phyloP scores from a whole-genome alignment of 2,888 invertebrate species.

The Heliconius sara region DNA sequence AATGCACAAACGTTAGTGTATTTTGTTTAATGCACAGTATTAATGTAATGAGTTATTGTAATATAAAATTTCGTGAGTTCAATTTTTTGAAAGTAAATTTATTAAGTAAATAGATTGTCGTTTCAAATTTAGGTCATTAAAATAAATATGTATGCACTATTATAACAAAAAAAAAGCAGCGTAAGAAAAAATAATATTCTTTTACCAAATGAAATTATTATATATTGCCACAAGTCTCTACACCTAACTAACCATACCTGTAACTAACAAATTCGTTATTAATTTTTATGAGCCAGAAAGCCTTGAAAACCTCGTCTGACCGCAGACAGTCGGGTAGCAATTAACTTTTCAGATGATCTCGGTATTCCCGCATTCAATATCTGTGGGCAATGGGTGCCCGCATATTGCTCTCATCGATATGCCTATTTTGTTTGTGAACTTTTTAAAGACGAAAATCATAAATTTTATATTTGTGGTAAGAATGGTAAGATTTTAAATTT shows the following conservation, averaged over 20 bases:
- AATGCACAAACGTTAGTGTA: conserved; percentile 20
- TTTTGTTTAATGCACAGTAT: conserved; percentile 18
- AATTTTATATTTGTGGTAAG: neutral
- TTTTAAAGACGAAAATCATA: neutral
- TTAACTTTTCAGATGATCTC: conserved; percentile 43
- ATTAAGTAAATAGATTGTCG: no score
- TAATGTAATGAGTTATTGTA: neutral
- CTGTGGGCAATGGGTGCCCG: conserved; percentile 20
- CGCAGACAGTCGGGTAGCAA: conserved; percentile 44
- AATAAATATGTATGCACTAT: neutral
- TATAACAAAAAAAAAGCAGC: neutral
- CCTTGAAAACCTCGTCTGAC: conserved; percentile 32
- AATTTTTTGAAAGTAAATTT: neutral
- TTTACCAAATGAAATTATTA: neutral
- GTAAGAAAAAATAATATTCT: neutral
- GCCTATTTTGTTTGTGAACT: neutral
- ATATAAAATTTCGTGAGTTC: neutral
- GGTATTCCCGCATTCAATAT: conserved; percentile 19
- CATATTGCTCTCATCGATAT: conserved; percentile 16
- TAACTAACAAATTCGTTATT: conserved; percentile 35
- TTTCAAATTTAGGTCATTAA: neutral
- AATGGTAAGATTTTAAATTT: no score
- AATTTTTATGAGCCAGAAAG: conserved; percentile 29
- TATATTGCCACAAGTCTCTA: neutral
- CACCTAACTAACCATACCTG: neutral